Percentiles rank a stretch among this genome's conserved stretches.
phyloP scores from a whole-genome alignment of 2,113 vertebrate species.

The Hippocampus guttulatus region DNA sequence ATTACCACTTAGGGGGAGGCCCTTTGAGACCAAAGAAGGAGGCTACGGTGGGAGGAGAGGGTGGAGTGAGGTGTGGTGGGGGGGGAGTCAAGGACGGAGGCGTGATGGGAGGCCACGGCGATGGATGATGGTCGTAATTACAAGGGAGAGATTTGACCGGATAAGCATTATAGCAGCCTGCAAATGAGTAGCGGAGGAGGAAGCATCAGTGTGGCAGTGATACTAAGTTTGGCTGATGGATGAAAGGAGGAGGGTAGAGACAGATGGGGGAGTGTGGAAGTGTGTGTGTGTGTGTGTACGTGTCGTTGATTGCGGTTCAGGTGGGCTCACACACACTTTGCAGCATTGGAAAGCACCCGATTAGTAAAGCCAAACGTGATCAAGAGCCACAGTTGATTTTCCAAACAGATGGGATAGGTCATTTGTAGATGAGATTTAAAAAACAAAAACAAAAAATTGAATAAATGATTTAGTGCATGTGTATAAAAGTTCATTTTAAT shows the following conservation, averaged over 20 bases:
- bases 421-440: background rate
- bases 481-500: background rate
- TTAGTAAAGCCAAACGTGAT: conserved; percentile 2
- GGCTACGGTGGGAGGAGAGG: conserved; percentile 33
- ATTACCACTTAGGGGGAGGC: conserved; percentile 68
- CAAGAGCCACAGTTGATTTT: background rate
- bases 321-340: conserved; percentile 24
- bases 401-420: background rate
- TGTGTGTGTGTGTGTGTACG: no score
- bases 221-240: conserved; percentile 35
- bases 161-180: conserved; percentile 61
- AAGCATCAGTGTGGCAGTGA: conserved; percentile 42
- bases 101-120: conserved; percentile 31
- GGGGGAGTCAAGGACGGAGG: conserved; percentile 25
- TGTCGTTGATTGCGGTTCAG: conserved; percentile 15
- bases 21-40: conserved; percentile 32
- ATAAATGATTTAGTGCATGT: no score
- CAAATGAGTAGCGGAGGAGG: conserved; percentile 56
- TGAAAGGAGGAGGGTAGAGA: conserved; percentile 16
- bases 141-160: conserved; percentile 64
- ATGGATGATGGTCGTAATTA: conserved; percentile 63
- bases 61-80: conserved; percentile 22
- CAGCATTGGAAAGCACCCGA: conserved; percentile 17
- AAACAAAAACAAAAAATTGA: background rate
- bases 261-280: conserved; percentile 45